These are phyloP conservation scores for Leucophenga varia DNA, from an alignment of 1,140 invertebrate species.

Conservation along the genomic window DNA sequence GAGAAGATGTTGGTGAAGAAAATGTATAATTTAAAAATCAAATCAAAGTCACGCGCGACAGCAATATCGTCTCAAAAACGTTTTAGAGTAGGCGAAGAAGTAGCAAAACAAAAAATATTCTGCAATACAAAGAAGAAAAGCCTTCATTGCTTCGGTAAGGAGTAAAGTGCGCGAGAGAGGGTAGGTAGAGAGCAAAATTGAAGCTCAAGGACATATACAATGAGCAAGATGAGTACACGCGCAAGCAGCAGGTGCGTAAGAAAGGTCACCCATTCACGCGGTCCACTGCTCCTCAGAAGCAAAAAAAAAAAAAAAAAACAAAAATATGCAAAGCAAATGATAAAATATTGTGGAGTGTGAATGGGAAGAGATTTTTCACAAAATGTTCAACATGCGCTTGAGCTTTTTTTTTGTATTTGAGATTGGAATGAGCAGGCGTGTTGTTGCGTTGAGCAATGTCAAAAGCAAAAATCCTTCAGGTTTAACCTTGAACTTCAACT, in stretches of 20 bases:
- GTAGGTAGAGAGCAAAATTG: neutral
- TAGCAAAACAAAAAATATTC: no score
- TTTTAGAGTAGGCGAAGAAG: no score
- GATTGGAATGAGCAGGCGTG: no score
- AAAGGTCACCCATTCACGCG: no score
- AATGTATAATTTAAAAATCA: slow-evolving; percentile 51
- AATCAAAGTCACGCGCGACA: slow-evolving; percentile 49
- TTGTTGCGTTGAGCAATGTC: slow-evolving; percentile 27
- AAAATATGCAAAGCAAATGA: slow-evolving; percentile 37
- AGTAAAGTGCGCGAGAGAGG: no score
- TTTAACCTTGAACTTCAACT: slow-evolving; percentile 50
- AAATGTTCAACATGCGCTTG: neutral
- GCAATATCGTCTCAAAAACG: slow-evolving; percentile 45
- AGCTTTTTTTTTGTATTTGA: neutral
- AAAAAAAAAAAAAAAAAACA: no score
- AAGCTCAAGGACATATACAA: slow-evolving; percentile 20
- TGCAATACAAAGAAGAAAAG: no score
- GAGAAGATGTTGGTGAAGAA: no score
- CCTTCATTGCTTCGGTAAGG: neutral
- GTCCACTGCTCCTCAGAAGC: no score
- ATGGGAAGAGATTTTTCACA: neutral
- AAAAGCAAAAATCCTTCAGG: slow-evolving; percentile 29
- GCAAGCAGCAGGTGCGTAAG: slow-evolving; percentile 32
- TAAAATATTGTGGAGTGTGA: no score
- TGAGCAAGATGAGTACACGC: neutral